phyloP scores from a whole-genome alignment of 2,888 invertebrate species.

The Conistra vaccinii region DNA sequence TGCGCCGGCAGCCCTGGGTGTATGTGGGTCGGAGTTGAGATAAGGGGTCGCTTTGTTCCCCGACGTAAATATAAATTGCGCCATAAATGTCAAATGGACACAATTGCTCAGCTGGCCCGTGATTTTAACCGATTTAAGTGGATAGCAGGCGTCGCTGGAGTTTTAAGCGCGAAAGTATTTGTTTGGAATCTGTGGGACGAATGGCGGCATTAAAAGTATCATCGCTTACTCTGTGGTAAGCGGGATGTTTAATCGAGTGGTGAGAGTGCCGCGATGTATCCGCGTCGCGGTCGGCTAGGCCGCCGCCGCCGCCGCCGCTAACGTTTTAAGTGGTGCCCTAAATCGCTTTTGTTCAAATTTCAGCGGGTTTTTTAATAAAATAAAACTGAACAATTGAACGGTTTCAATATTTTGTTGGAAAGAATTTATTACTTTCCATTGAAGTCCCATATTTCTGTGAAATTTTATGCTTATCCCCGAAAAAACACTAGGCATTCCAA shows the following conservation, averaged over 20 bases:
- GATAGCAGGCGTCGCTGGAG: slow-evolving; percentile 26
- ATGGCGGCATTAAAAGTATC: slow-evolving; percentile 50
- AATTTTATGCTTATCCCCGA: too few species aligned
- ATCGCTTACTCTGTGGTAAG: slow-evolving; percentile 44
- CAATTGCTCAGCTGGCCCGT: slow-evolving; percentile 77
- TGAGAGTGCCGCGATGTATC: slow-evolving; percentile 50
- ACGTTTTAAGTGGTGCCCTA: slow-evolving; percentile 51
- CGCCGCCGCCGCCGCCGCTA: slow-evolving; percentile 48
- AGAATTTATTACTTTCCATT: neutral
- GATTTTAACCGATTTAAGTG: slow-evolving; percentile 72
- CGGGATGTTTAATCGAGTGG: slow-evolving; percentile 59
- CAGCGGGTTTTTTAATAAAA: slow-evolving; percentile 17
- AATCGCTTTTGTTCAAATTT: slow-evolving; percentile 44
- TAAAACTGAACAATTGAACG: slow-evolving; percentile 8
- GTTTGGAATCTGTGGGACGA: slow-evolving; percentile 43
- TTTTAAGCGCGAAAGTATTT: slow-evolving; percentile 52
- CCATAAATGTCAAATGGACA: slow-evolving; percentile 85
- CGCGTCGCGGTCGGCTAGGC: slow-evolving; percentile 45
- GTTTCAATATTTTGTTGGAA: neutral
- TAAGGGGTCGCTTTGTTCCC: slow-evolving; percentile 74
- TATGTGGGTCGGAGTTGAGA: slow-evolving; percentile 69
- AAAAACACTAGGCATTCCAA: neutral
- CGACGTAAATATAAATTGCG: slow-evolving; percentile 83
- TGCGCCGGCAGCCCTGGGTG: slow-evolving; percentile 58
- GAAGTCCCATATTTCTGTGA: neutral